Evolutionary conservation across 2,797 vertebrate genomes (phyloP).

Genomic region (Cetoscarus ocellatus): DNA sequence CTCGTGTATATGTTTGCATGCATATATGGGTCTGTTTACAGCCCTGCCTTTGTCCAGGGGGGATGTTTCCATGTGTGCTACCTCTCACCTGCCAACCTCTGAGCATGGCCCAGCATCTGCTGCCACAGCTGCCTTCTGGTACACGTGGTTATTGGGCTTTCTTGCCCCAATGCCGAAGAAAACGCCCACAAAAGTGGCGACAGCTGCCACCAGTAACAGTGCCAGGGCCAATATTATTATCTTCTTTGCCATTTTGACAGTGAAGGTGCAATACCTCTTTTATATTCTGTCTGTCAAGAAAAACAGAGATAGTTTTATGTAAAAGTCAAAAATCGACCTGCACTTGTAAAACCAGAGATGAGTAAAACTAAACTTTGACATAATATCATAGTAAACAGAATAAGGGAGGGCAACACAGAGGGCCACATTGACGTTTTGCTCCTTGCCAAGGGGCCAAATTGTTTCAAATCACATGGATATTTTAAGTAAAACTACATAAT

Average conservation of each 20-base stretch:
- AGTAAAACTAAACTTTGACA: neutral
- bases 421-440: too few species aligned
- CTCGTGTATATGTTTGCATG: neutral
- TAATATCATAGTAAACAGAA: too few species aligned
- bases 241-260: conserved; percentile 71
- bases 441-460: too few species aligned
- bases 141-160: conserved; percentile 38
- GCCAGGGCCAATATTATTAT: conserved; percentile 55
- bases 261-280: neutral
- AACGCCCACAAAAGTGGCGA: conserved; percentile 80
- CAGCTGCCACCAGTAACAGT: conserved; percentile 70
- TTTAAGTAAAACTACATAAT: too few species aligned
- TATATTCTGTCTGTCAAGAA: conserved; percentile 21
- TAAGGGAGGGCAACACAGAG: too few species aligned
- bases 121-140: conserved; percentile 89
- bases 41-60: neutral
- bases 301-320: conserved; percentile 1
- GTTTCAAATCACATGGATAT: too few species aligned
- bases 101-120: conserved; percentile 91
- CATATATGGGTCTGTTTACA: neutral
- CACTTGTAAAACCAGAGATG: neutral
- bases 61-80: neutral
- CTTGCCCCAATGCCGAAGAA: conserved; percentile 79
- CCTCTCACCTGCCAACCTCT: conserved; percentile 89
- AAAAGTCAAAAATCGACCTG: neutral